A percentile compares a stretch with the other conserved stretches of the same genome.
These are phyloP conservation scores for Nomada goodeniana DNA, from an alignment of 2,888 invertebrate genomes.

Conservation along the genomic window DNA sequence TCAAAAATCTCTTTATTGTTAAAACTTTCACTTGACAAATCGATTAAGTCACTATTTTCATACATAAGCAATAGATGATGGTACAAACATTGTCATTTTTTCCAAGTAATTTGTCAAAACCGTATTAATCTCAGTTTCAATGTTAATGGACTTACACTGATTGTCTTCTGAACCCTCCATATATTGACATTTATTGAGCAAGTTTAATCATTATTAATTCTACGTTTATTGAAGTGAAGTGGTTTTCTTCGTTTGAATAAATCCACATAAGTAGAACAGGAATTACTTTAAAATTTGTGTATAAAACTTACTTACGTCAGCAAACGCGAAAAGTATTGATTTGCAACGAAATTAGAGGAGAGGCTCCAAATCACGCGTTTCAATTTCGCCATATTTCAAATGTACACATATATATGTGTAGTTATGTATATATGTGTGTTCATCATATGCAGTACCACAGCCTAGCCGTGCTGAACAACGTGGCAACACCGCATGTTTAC, in stretches of 20 bases:
- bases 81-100: no score
- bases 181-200: no score
- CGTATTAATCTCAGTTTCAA: no score
- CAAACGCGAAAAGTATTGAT: conserved; percentile 82
- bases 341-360: conserved; percentile 82
- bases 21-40: no score
- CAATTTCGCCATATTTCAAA: conserved; percentile 79
- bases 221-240: not conserved
- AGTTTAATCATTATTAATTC: not conserved
- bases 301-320: conserved; percentile 80
- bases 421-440: not conserved
- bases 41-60: no score
- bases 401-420: not conserved
- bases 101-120: no score
- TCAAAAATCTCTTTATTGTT: no score
- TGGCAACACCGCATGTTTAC: no score
- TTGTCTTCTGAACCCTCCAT: no score
- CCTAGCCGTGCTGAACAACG: no score
- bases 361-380: conserved; percentile 80
- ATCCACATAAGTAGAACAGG: not conserved
- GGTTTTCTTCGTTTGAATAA: not conserved
- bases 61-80: no score
- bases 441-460: not conserved
- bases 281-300: not conserved
- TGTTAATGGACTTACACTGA: no score